These are phyloP conservation scores for Gavialis gangeticus DNA, from an alignment of 2,113 vertebrate species.

Conservation along the genomic window DNA sequence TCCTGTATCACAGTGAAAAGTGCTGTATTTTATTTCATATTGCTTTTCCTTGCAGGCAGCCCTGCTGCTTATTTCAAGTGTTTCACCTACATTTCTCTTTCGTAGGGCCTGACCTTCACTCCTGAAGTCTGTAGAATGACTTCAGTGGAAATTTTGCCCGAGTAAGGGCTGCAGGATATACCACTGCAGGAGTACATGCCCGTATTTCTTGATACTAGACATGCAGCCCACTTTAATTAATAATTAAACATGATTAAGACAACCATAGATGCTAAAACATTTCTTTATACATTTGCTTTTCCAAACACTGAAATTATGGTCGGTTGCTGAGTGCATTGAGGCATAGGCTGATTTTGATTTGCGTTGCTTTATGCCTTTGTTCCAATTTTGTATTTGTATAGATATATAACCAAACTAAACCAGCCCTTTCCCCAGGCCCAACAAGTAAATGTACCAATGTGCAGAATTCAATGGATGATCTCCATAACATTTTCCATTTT, in stretches of 20 bases:
- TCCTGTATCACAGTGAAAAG: neutral
- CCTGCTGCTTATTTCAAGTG: neutral
- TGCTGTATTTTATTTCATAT: neutral
- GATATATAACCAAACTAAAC: neutral
- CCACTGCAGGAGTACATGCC: rapidly evolving
- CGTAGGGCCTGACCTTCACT: neutral
- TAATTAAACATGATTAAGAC: neutral
- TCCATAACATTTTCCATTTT: neutral
- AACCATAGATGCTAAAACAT: neutral
- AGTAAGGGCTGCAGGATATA: neutral
- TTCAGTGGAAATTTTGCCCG: neutral
- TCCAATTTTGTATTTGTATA: neutral
- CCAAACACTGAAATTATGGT: slow-evolving; percentile 12
- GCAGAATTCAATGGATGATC: slow-evolving; percentile 7
- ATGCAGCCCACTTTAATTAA: rapidly evolving
- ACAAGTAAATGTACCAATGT: neutral
- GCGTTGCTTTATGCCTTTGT: neutral
- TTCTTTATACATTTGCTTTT: slow-evolving; percentile 17
- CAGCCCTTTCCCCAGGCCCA: neutral
- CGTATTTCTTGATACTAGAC: neutral
- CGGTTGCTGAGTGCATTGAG: neutral
- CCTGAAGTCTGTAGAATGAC: neutral
- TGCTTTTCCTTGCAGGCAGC: neutral
- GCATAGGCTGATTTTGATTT: neutral
- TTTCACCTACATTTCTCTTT: neutral